These are phyloP conservation scores for Varanus komodoensis DNA, from an alignment of 2,113 vertebrate genomes.

Conservation along the genomic window DNA sequence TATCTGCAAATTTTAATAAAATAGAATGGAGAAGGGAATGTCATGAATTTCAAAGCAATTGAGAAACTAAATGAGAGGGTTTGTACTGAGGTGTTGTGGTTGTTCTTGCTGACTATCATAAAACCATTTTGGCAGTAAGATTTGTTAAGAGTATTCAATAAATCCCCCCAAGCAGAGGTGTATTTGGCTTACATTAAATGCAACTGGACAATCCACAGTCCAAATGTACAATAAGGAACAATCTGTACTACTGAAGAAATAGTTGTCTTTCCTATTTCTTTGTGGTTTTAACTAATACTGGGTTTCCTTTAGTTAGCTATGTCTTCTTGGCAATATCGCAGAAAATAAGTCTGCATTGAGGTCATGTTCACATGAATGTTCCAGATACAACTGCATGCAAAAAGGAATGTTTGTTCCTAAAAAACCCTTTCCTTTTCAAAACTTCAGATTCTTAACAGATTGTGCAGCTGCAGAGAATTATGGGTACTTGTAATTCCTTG, in stretches of 20 bases:
- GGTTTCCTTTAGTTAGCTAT: neutral
- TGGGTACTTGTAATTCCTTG: conserved; percentile 62
- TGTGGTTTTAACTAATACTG: conserved; percentile 35
- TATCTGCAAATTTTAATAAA: conserved; percentile 25
- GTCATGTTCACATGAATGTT: conserved; percentile 23
- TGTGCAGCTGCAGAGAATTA: conserved; percentile 65
- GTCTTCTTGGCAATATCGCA: conserved; percentile 29
- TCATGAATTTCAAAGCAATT: neutral
- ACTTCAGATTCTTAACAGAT: conserved; percentile 62
- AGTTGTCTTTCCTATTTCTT: neutral
- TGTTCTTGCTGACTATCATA: conserved; percentile 5
- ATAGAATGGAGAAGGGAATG: neutral
- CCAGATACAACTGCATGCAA: conserved; percentile 23
- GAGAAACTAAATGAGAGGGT: conserved; percentile 8
- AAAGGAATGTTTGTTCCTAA: conserved; percentile 44
- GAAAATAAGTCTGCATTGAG: conserved; percentile 24
- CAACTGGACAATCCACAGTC: neutral
- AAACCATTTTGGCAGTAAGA: neutral
- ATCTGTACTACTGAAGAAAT: neutral
- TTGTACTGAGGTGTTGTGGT: conserved; percentile 29
- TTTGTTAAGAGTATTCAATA: neutral
- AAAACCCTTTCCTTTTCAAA: conserved; percentile 32
- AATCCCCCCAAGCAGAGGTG: neutral
- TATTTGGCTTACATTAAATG: conserved; percentile 14
- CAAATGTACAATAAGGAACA: neutral